Evolutionary conservation across 2,888 invertebrate genomes (phyloP).

Genomic region (Thera obeliscata): DNA sequence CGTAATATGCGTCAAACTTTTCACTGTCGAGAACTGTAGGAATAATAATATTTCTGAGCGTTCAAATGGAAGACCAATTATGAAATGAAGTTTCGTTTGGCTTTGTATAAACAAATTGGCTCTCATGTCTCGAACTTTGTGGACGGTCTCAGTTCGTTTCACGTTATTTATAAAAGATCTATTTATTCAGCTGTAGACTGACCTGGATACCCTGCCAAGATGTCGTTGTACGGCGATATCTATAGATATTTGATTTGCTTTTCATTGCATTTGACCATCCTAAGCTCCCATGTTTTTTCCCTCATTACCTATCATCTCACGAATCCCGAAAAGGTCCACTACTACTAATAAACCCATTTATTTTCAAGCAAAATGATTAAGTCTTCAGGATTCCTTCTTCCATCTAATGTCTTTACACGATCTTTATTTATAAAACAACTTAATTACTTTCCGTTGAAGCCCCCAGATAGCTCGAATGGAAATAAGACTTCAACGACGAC

Average conservation of each 20-base stretch:
- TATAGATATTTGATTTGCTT: constrained; percentile 16
- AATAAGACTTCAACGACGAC: constrained; percentile 45
- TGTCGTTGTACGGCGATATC: constrained; percentile 49
- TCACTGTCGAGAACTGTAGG: constrained; percentile 52
- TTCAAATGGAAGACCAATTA: constrained; percentile 30
- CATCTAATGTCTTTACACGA: no score
- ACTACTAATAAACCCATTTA: no score
- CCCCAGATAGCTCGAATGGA: constrained; percentile 47
- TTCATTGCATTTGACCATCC: not conserved
- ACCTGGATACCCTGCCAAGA: constrained; percentile 75
- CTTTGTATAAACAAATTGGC: constrained; percentile 60
- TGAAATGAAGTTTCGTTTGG: constrained; percentile 30
- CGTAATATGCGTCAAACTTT: constrained; percentile 53
- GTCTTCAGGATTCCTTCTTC: no score
- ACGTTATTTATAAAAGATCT: constrained; percentile 79
- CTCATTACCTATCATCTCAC: no score
- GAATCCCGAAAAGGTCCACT: no score
- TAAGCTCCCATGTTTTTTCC: not conserved
- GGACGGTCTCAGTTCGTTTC: constrained; percentile 53
- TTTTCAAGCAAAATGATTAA: no score
- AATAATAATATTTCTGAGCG: constrained; percentile 30
- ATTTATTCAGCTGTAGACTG: constrained; percentile 78
- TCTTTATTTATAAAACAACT: constrained; percentile 9
- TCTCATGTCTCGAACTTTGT: constrained; percentile 51
- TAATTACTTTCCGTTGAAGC: constrained; percentile 32